Evolutionary conservation across 2,888 invertebrate genomes (phyloP).

Genomic region (Diabrotica balteata): DNA sequence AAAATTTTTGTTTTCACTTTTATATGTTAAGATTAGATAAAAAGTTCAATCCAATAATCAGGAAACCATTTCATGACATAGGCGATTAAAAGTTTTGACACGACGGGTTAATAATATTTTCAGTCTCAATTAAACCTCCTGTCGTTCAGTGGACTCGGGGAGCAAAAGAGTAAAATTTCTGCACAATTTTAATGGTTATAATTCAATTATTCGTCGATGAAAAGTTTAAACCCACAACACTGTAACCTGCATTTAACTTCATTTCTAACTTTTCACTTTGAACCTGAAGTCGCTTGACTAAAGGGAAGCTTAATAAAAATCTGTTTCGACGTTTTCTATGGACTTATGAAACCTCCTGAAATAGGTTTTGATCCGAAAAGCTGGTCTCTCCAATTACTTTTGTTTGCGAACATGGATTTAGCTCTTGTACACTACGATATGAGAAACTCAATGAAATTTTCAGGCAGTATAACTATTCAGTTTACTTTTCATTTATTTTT

Average conservation of each 20-base stretch:
- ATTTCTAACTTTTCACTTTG: slow-evolving; percentile 5
- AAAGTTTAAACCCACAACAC: slow-evolving; percentile 3
- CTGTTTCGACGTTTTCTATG: background rate
- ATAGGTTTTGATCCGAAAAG: background rate
- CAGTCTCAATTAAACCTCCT: background rate
- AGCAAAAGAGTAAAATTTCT: background rate
- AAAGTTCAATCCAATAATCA: too few species aligned
- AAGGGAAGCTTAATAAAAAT: too few species aligned
- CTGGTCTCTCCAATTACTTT: too few species aligned
- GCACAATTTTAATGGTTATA: background rate
- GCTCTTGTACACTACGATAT: too few species aligned
- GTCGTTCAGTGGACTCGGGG: background rate
- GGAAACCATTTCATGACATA: too few species aligned
- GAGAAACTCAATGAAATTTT: too few species aligned
- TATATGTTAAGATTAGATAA: too few species aligned
- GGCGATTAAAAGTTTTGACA: slow-evolving; percentile 7
- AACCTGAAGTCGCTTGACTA: too few species aligned
- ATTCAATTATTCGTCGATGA: slow-evolving; percentile 2
- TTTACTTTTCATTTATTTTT: too few species aligned
- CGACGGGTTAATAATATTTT: background rate
- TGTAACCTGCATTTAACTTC: background rate
- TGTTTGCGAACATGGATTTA: too few species aligned
- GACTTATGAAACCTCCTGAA: background rate
- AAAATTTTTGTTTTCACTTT: too few species aligned
- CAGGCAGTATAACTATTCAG: too few species aligned